phyloP scores from a whole-genome alignment of 2,888 invertebrate species.

The Brenthis ino region DNA sequence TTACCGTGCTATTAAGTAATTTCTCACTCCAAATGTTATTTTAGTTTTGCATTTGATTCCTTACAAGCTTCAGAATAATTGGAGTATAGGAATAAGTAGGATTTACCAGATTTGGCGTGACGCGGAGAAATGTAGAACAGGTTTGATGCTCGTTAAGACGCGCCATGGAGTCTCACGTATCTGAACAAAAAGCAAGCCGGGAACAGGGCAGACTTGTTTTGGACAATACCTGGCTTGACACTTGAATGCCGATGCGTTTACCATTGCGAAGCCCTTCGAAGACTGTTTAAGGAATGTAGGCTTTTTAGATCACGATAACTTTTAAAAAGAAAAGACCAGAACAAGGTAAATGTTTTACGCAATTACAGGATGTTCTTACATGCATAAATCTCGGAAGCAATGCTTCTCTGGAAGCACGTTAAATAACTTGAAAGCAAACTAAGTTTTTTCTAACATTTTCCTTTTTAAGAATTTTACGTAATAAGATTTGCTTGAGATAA shows the following conservation, averaged over 20 bases:
- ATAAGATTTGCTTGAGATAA: too few species aligned
- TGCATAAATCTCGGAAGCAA: neutral
- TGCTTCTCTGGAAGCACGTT: neutral
- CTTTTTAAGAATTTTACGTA: neutral
- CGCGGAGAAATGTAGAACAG: constrained; percentile 70
- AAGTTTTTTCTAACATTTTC: constrained; percentile 7
- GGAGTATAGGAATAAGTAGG: constrained; percentile 40
- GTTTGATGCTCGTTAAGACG: constrained; percentile 75
- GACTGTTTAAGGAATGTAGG: constrained; percentile 42
- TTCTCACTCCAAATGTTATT: neutral
- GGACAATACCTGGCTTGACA: constrained; percentile 73
- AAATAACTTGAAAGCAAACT: neutral
- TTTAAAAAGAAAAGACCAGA: constrained; percentile 12
- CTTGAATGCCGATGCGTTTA: constrained; percentile 72
- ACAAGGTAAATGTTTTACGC: neutral
- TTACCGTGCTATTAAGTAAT: constrained; percentile 24
- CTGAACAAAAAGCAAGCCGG: constrained; percentile 68
- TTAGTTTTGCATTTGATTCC: neutral
- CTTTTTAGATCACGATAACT: constrained; percentile 35
- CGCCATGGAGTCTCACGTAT: constrained; percentile 75
- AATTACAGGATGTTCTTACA: constrained; percentile 14
- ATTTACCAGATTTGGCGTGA: constrained; percentile 74
- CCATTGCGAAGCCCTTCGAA: constrained; percentile 44
- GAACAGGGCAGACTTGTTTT: constrained; percentile 67
- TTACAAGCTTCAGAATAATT: neutral